Base-by-base conservation (phyloP, 2,888 invertebrate genomes). In the Exocentrus adspersus region DNA sequence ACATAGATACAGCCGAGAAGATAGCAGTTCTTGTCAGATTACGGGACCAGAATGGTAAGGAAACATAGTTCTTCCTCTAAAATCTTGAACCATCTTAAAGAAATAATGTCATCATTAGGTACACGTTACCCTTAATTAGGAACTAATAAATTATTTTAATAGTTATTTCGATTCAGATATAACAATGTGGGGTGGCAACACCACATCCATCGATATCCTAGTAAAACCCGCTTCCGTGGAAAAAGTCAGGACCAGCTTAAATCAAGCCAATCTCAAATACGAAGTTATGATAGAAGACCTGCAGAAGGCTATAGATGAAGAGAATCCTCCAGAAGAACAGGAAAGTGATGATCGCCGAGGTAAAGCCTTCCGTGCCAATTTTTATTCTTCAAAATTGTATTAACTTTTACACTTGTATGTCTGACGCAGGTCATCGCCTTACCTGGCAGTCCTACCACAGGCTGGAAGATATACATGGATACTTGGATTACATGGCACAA, bases 361-460 rank as follows among this genome's bases (percentile, higher is more conserved):
- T 78, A 69, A 64, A 37, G 19, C 28, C 12, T 54, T 19, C 5
- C 16, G 10, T 10, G n/a, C n/a, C n/a, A n/a, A n/a, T n/a, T n/a
- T n/a, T n/a, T n/a, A n/a, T n/a, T n/a, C n/a, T n/a, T n/a, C n/a
- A n/a, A n/a, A n/a, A n/a, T 30, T 30, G 9, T 6, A 30, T 30
- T 1, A 9, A 4, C 7, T 30, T 30, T 30, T 30, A 30, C 9
- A 6, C 7, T 30, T 30, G 9, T 9, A n/a, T 21, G 6, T 48
- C 7, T 24, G 7, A 24, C 7, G 37, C 67, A 82, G 82, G 82
- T 42, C 88, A 87, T 78, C 84, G 86, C 45, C 84, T 94, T 82
- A 91, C 92, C 65, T 94, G 93, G 92, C 86, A 87, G 71, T 88
- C 91, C 54, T 94, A 91, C 78, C 91, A 94, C 78, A 87, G 90